phyloP scores from a whole-genome alignment of 2,888 invertebrate genomes.

The Pimpla rufipes region DNA sequence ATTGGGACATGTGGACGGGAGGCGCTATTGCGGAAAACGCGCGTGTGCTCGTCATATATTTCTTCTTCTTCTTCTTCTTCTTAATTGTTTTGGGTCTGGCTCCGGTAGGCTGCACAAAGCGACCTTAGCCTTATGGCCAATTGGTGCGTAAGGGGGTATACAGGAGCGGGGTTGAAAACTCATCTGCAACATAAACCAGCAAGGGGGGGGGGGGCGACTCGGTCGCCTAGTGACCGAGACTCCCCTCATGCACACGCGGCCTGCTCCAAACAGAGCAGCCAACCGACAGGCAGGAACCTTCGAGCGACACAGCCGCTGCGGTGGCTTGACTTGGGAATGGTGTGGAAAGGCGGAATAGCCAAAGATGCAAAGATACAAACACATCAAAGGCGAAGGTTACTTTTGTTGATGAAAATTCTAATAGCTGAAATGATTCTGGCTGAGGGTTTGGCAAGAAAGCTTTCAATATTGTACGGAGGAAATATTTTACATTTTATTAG shows the following conservation, averaged over 20 bases:
- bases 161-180: neutral
- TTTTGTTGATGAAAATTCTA: neutral
- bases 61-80: neutral
- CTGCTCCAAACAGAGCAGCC: neutral
- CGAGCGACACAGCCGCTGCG: neutral
- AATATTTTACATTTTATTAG: neutral
- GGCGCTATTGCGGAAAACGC: too few species aligned
- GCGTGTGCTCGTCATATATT: too few species aligned
- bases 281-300: neutral
- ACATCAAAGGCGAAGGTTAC: neutral
- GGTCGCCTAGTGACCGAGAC: neutral
- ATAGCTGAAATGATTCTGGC: neutral
- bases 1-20: too few species aligned
- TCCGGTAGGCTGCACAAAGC: neutral
- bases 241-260: neutral
- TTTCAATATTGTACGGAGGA: conserved; percentile 1
- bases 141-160: neutral
- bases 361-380: neutral
- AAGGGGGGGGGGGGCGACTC: neutral
- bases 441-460: neutral
- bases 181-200: neutral
- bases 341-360: neutral
- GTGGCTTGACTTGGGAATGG: neutral
- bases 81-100: neutral
- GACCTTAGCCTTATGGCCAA: neutral